These are phyloP conservation scores for Malurus elegans DNA, from an alignment of 2,113 vertebrate genomes.

Conservation along the genomic window DNA sequence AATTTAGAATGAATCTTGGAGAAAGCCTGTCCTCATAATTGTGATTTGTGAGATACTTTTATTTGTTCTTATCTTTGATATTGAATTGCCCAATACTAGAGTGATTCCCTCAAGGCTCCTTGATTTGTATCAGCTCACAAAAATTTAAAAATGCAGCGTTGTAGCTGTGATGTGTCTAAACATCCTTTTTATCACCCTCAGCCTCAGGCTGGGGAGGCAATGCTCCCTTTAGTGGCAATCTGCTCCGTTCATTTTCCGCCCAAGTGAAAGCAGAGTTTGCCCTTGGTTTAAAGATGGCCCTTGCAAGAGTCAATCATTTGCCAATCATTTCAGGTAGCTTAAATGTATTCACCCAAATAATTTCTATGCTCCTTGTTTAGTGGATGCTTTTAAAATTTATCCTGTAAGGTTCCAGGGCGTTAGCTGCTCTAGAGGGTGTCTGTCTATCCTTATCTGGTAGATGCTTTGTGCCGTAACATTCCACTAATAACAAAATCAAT, in stretches of 20 bases:
- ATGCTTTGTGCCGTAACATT: neutral
- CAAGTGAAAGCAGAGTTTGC: slow-evolving; percentile 36
- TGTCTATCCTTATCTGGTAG: neutral
- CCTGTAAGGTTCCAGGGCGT: neutral
- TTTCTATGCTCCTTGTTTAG: slow-evolving; percentile 27
- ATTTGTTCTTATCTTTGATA: slow-evolving; percentile 24
- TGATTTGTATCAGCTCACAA: slow-evolving; percentile 64
- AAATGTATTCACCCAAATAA: slow-evolving; percentile 13
- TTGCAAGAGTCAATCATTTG: neutral
- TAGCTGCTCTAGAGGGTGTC: neutral
- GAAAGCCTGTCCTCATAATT: slow-evolving; percentile 47
- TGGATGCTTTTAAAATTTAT: neutral
- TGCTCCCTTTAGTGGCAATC: slow-evolving; percentile 34
- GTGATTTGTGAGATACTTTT: slow-evolving; percentile 27
- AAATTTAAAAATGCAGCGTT: slow-evolving; percentile 17
- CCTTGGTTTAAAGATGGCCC: slow-evolving; percentile 24
- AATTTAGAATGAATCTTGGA: slow-evolving; percentile 26
- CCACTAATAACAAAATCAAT: slow-evolving; percentile 18
- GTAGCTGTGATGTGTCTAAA: slow-evolving; percentile 49
- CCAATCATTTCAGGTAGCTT: slow-evolving; percentile 16
- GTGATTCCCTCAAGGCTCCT: slow-evolving; percentile 46
- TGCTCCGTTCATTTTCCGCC: slow-evolving; percentile 50
- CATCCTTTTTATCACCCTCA: slow-evolving; percentile 48
- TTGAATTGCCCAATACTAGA: neutral
- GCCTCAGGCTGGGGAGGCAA: slow-evolving; percentile 35